Base-by-base conservation (phyloP, 2,113 vertebrate genomes). In the Apistogramma diplotaenia region DNA sequence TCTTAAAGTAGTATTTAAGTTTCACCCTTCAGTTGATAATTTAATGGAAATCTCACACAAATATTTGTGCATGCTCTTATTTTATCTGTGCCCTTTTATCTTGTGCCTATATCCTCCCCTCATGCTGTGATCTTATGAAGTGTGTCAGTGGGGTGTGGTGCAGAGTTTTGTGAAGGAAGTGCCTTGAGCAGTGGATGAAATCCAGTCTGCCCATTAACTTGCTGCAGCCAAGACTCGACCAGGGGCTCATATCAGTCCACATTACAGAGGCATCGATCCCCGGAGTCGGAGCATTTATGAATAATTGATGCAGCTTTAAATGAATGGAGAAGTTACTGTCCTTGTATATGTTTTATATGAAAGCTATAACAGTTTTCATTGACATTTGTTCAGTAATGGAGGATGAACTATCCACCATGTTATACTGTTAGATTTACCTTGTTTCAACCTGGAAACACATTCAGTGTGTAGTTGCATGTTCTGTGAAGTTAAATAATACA, bases 191-290 rank as follows among this genome's bases (percentile, higher is more conserved):
- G 43, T 6, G 15, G 53, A 57, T 87, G 89, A 92, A 91, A 91
- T 88, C 75, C 65, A 85, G 87, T 80, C 75, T 73, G 59, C 78
- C 89, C 92, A 93, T 95, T 94, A 94, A 90, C 85, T 78, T 87
- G 90, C 88, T 81, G 85, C 84, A 89, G 83, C 83, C 81, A 65
- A 74, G 78, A 84, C 78, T 23, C 54, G 82, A 83, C 89, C 85
- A 29, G 89, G 89, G 81, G 85, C 92, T 90, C 75, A 58, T 90
- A 92, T 92, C 87, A 87, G 85, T 83, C 88, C 85, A 89, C 88
- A 93, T 92, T 90, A 93, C 87, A 79, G 87, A 81, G 33, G 74
- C 87, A 95, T 95, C 83, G 94, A 95, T 95, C 93, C 67, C 88
- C 21, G 43, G 79, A 87, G 81, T 86, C 81, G 71, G 60, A 80